Evolutionary conservation across 1,140 invertebrate genomes (phyloP), one percentile per base, ranked within the genome.

Genomic region (Gonioctena quinquepunctata): DNA sequence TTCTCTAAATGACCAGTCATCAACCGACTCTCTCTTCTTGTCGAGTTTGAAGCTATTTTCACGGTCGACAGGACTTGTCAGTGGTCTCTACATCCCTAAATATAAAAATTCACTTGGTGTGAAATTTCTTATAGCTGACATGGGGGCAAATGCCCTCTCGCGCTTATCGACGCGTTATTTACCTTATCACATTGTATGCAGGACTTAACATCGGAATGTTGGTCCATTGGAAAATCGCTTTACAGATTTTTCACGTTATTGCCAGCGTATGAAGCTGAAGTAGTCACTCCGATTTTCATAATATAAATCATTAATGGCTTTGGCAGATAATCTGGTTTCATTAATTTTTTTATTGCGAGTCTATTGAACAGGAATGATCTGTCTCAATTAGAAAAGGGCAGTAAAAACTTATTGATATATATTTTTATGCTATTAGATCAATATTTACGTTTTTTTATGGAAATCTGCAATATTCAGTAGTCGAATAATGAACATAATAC

Each of bases 71-170:
- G 52, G 63, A 23, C 60, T 26, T 42, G 48, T 71, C 69, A 72
- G 70, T 66, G 33, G 33, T n/a, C 33, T 75, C 68, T 76, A 68
- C 76, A 76, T 76, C 77, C 73, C 77, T 74, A 77, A 79, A 78
- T 80, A 77, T 79, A 70, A 78, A 77, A 78, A 79, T 76, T 73
- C 79, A 80, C 68, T 68, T 66, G 76, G 80, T 80, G 80, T 81
- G 78, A 81, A 81, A 81, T 81, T 81, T 79, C 74, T 73, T 72
- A 73, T 76, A 75, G 73, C 67, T 62, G 65, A 64, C 60, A n/a
- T 48, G 26, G 57, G 60, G 71, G 52, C 49, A 56, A 28, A 60
- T 66, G 64, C 62, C 70, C 69, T 59, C 68, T 42, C 56, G 16
- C 69, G 72, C 76, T 79, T 80, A 80, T 80, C 77, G 76, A 67